Evolutionary conservation across 2,113 vertebrate species (phyloP), one percentile per base, ranked within the genome.

Genomic region (Geothlypis trichas): DNA sequence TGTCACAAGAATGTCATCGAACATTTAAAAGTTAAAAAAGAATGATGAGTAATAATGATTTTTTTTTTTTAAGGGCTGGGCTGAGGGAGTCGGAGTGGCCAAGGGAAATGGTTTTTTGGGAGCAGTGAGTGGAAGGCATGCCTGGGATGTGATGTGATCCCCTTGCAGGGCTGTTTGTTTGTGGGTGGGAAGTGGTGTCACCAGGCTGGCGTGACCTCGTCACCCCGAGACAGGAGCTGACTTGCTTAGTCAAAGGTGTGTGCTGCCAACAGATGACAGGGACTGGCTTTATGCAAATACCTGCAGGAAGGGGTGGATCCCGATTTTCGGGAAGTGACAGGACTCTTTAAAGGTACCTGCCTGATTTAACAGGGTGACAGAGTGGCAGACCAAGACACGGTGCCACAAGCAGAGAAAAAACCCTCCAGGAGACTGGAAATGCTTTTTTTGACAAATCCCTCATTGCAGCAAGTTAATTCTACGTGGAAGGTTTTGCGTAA

Each of bases 221-320:
- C 42, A 33, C 61, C 44, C 54, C 26, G 73, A 16, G 31, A 81
- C 16, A 55, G 75, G 71, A 54, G 82, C 47, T 68, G 80, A 62
- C 82, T 93, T 83, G 65, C 41, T 84, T 74, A 67, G 67, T 69
- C 77, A 55, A 91, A 93, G 63, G 55, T 52, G 26, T 51, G 57
- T 24, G 61, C 77, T 86, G 68, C 63, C 81, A 90, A 1, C 79
- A 71, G 31, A 84, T 89, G 54, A 51, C 73, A 73, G 83, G 80
- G 69, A 52, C 54, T 66, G 76, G 52, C 41, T 81, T 22, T 93
- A 92, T 96, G 86, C 83, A 96, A 96, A 96, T 96, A 92, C 73
- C 88, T 95, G 83, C 86, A 93, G 88, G 92, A 95, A 94, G 86
- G 58, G 80, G 80, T 82, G 93, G 92, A 10, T 57, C 76, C 22